Evolutionary conservation across 92 coral and sea anemone genomes (phyloP).

Genomic region (Epizoanthus fatuus): DNA sequence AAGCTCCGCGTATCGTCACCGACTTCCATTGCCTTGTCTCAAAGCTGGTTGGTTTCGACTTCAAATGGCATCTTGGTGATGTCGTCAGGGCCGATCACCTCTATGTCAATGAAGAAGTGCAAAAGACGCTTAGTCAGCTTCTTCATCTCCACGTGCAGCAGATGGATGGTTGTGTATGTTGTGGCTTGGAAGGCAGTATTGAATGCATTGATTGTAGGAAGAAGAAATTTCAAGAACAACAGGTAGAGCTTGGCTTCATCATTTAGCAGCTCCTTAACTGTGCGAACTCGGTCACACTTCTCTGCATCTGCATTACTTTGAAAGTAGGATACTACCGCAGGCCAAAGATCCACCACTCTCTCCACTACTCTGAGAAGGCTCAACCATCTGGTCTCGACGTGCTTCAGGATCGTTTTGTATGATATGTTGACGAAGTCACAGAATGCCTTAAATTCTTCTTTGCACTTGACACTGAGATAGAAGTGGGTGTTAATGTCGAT

Average conservation of each 20-base stretch:
- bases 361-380: too few species aligned
- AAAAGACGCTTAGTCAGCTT: constrained; percentile 44
- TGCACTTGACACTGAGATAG: too few species aligned
- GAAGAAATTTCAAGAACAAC: constrained; percentile 1
- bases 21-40: constrained; percentile 14
- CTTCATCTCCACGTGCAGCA: constrained; percentile 33
- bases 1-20: constrained; percentile 22
- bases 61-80: background rate
- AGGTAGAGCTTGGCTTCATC: background rate
- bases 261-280: background rate
- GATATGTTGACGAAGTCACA: too few species aligned
- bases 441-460: too few species aligned
- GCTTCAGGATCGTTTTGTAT: too few species aligned
- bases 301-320: background rate
- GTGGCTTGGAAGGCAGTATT: constrained; percentile 48
- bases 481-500: too few species aligned
- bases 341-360: too few species aligned
- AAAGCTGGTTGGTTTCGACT: constrained; percentile 10
- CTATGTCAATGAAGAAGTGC: constrained; percentile 30
- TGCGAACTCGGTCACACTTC: background rate
- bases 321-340: background rate
- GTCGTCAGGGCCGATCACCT: constrained; percentile 9
- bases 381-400: too few species aligned
- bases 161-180: constrained; percentile 41
- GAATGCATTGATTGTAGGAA: constrained; percentile 22